Evolutionary conservation across 2,888 invertebrate genomes (phyloP), one percentile per base, ranked within the genome.

Genomic region (Oligia strigilis): DNA sequence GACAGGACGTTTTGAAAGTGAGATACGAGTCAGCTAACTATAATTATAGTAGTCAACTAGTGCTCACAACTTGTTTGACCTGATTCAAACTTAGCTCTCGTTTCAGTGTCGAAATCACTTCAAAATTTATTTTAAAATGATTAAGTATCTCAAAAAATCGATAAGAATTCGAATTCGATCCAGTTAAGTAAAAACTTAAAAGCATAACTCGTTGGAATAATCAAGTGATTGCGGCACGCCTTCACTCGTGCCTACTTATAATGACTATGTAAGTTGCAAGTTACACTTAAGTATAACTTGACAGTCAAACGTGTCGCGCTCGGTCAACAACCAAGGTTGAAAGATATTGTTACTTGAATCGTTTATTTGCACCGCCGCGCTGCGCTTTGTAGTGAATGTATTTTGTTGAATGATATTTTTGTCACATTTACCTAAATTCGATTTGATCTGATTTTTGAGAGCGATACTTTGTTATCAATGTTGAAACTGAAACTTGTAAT

Each of bases 271-370:
- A 58, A 73, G 66, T 66, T 58, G 4, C 46, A 75, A 73, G 72
- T 75, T 64, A 66, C 3, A 49, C 75, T 75, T 62, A 76, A 62
- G 74, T 86, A 72, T 84, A 75, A 80, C 60, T 76, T 77, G 75
- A 75, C 46, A 62, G 43, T 13, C n/a, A 72, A 62, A n/a, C 83
- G 77, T 83, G 81, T 84, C 80, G 86, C 80, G 85, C 82, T 87
- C 91, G 89, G 89, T 90, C 91, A 89, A 87, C 79, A 69, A 86
- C 74, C 93, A 93, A 93, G 93, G 93, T 86, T 91, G 85, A 66
- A 43, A 82, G 83, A 84, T 86, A 89, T 85, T 84, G 84, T 89
- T 90, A 86, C 85, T 64, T n/a, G 80, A 78, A 82, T 76, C 79
- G 72, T 82, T 90, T 90, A 90, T 85, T 80, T 82, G 87, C 85